Conservation (phyloP, 2,113 vertebrate species). For the Halcyon senegalensis region DNA sequence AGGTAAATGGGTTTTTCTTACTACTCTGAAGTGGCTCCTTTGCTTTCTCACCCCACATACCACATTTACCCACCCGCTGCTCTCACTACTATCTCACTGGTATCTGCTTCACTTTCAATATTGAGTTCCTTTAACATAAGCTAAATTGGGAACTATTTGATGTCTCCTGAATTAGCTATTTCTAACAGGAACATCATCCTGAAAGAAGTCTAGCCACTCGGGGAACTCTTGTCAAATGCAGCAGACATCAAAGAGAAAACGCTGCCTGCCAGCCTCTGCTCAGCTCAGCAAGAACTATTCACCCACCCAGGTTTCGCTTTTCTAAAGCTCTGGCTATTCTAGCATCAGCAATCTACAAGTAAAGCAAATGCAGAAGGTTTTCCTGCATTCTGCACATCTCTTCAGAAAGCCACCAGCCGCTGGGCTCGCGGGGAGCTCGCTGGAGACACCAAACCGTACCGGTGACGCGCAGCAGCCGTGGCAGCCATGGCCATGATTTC, state of each 20-base stretch:
- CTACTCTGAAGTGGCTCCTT: not conserved
- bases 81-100: not conserved
- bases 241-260: conserved; percentile 40
- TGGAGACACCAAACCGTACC: not conserved
- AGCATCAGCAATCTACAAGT: not conserved
- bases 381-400: not conserved
- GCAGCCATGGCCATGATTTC: not conserved
- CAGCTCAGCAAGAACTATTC: not conserved
- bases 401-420: not conserved
- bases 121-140: conserved; percentile 23
- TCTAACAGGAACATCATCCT: conserved; percentile 35
- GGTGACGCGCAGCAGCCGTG: not conserved
- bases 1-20: not conserved
- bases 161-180: conserved; percentile 35
- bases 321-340: not conserved
- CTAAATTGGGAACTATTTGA: conserved; percentile 53
- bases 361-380: not conserved
- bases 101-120: conserved; percentile 28
- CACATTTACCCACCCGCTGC: not conserved
- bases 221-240: conserved; percentile 38
- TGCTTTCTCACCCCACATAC: not conserved
- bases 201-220: conserved; percentile 6
- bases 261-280: not conserved
- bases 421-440: not conserved
- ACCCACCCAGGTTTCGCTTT: not conserved